Percentiles rank a stretch among this genome's conserved stretches.
Evolutionary conservation across 2,113 vertebrate genomes (phyloP).

Genomic region (Albula goreensis): DNA sequence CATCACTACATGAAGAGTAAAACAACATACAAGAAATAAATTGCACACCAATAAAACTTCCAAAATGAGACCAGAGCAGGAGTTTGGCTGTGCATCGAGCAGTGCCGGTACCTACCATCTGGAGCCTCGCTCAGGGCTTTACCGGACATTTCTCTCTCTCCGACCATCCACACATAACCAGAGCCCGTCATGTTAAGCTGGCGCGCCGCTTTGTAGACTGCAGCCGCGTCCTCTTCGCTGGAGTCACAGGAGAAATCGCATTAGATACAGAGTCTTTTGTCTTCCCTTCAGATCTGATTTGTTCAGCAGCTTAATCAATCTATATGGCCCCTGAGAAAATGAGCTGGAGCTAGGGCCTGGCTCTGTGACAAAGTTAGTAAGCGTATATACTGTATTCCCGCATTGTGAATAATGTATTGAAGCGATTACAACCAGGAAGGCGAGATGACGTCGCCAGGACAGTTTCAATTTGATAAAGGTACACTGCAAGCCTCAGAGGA

Average conservation of each 20-base stretch:
- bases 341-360: neutral
- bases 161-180: slow-evolving; percentile 96
- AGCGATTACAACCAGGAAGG: neutral
- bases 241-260: slow-evolving; percentile 43
- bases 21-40: neutral
- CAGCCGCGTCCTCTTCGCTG: slow-evolving; percentile 94
- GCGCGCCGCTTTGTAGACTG: slow-evolving; percentile 88
- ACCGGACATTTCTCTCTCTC: slow-evolving; percentile 92
- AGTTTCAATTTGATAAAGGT: too few relatives aligned
- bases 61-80: neutral
- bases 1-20: neutral
- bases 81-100: slow-evolving; percentile 1
- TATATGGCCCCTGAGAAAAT: neutral
- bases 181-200: slow-evolving; percentile 97
- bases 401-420: neutral
- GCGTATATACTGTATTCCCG: neutral
- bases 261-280: slow-evolving; percentile 1
- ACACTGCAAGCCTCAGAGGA: too few relatives aligned
- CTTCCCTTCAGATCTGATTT: neutral
- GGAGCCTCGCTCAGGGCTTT: slow-evolving; percentile 93
- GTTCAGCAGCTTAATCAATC: neutral
- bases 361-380: neutral
- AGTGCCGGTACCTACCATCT: slow-evolving; percentile 74
- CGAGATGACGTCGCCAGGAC: neutral
- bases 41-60: neutral